phyloP scores from a whole-genome alignment of 2,888 invertebrate species.

The Pristionchus arcanus region DNA sequence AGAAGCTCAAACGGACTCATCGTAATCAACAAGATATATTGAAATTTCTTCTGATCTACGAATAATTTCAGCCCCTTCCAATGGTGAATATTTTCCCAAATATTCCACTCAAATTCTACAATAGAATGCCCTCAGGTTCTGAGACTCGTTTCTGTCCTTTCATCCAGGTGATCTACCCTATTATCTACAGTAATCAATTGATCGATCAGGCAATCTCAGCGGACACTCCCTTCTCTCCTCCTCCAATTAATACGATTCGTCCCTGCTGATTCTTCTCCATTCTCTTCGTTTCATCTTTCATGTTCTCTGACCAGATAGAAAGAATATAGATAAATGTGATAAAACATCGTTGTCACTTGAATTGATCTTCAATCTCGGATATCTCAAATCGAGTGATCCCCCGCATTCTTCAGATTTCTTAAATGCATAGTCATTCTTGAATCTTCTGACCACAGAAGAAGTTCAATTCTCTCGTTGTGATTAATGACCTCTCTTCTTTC shows the following conservation, averaged over 20 bases:
- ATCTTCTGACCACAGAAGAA: conserved; percentile 25
- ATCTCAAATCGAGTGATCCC: not conserved
- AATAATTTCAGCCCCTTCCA: not conserved
- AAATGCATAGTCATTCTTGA: not conserved
- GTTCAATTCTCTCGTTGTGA: not conserved
- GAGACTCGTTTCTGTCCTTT: conserved; percentile 51
- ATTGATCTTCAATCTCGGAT: not conserved
- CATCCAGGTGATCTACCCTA: conserved; percentile 21
- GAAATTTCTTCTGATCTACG: not conserved
- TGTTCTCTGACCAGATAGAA: not conserved
- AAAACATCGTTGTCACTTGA: not conserved
- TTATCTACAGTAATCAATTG: not conserved
- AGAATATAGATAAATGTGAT: not conserved
- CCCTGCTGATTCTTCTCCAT: conserved; percentile 7
- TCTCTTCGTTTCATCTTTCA: not conserved
- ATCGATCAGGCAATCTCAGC: conserved; percentile 39
- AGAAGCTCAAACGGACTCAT: conserved; percentile 28
- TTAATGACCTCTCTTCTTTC: not conserved
- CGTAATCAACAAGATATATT: not conserved
- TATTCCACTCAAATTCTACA: not conserved
- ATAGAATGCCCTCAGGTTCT: conserved; percentile 1
- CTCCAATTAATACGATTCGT: conserved; percentile 5
- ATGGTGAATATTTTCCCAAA: conserved; percentile 13
- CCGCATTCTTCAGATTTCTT: not conserved
- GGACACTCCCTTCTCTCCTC: not conserved